Conservation (phyloP, 2,113 vertebrate species). For the Callionymus lyra region DNA sequence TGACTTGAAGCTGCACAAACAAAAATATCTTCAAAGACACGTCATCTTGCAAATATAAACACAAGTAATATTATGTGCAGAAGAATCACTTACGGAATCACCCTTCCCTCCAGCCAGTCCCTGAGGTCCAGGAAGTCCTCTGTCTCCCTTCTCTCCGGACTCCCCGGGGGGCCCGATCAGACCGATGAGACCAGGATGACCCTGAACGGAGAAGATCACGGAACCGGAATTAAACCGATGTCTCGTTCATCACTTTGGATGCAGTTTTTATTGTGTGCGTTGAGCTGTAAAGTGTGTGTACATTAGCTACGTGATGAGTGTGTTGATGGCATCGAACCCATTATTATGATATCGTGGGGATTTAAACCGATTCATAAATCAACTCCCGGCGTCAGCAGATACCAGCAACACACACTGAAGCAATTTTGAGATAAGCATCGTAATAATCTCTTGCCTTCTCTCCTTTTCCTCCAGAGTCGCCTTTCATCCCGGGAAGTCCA, state of each 20-base stretch:
- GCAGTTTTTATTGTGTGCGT: no score
- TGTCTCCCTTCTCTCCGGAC: slow-evolving; percentile 90
- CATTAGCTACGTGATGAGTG: no score
- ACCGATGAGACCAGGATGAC: slow-evolving; percentile 95
- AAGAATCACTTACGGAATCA: slow-evolving; percentile 75
- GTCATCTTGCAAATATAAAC: no score
- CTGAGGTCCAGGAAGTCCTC: slow-evolving; percentile 87
- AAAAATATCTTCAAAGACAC: no score
- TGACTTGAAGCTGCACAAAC: no score
- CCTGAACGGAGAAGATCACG: slow-evolving; percentile 55
- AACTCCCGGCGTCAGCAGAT: slow-evolving; percentile 22
- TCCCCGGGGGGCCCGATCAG: slow-evolving; percentile 94
- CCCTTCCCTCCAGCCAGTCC: slow-evolving; percentile 83
- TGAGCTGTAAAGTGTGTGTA: no score
- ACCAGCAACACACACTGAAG: slow-evolving; percentile 39
- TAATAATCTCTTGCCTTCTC: slow-evolving; percentile 79
- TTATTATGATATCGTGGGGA: no score
- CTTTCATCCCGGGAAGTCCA: slow-evolving; percentile 91
- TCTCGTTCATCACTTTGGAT: no score
- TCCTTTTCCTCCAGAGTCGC: slow-evolving; percentile 88
- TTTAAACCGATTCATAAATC: no score
- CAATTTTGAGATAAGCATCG: slow-evolving; percentile 47
- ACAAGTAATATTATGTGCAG: no score
- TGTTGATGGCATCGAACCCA: no score
- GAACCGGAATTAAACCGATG: no score